A percentile compares a stretch with the other conserved stretches of the same genome.
Evolutionary conservation across 2,113 vertebrate species (phyloP).

Genomic region (Leptobrachium leishanense): DNA sequence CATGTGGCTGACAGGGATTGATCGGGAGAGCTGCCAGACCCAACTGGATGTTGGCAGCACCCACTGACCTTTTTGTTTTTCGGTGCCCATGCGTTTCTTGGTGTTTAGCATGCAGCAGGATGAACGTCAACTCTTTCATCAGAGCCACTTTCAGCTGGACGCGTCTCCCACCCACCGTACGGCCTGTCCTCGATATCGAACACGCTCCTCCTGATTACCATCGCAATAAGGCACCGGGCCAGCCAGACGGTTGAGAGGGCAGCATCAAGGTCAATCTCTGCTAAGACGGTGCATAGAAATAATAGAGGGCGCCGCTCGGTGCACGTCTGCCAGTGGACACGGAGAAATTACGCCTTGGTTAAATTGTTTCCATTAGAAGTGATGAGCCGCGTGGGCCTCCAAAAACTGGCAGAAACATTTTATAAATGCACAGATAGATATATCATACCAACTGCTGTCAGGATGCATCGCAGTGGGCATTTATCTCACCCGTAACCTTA

Average conservation of each 20-base stretch:
- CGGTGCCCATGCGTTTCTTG: constrained; percentile 26
- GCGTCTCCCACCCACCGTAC: not conserved
- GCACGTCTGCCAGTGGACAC: not conserved
- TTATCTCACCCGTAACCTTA: not conserved
- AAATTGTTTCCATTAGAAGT: not conserved
- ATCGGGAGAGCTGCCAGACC: constrained; percentile 28
- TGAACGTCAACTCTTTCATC: constrained; percentile 8
- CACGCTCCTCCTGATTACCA: constrained; percentile 31
- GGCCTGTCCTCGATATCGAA: constrained; percentile 41
- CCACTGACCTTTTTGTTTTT: constrained; percentile 40
- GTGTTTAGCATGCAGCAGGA: constrained; percentile 43
- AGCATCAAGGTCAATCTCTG: constrained; percentile 38
- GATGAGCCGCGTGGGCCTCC: not conserved
- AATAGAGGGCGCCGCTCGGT: not conserved
- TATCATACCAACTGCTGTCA: not conserved
- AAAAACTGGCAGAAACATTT: not conserved
- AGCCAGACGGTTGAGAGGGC: constrained; percentile 19
- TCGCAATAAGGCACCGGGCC: constrained; percentile 28
- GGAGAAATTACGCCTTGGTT: too few species aligned
- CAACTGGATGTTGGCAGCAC: constrained; percentile 28
- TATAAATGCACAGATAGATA: not conserved
- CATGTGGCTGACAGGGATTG: not conserved
- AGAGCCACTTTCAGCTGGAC: constrained; percentile 11
- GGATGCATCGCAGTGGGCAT: not conserved
- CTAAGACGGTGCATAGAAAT: constrained; percentile 1